These are phyloP conservation scores for Leptocoma aspasia DNA, from an alignment of 2,113 vertebrate species.

Conservation along the genomic window DNA sequence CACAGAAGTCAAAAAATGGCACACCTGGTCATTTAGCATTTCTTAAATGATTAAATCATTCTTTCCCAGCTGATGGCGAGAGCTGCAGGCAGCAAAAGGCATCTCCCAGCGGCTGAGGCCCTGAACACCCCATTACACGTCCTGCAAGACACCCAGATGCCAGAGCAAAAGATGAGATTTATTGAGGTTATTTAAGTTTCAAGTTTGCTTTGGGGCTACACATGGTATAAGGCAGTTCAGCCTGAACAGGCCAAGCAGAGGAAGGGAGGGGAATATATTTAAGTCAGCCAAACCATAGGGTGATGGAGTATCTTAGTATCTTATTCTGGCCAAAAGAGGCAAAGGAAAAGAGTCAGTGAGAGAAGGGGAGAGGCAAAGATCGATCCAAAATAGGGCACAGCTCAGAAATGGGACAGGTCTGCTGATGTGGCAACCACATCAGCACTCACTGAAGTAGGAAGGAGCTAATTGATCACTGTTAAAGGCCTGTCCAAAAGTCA, in stretches of 20 bases:
- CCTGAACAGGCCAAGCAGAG: background rate
- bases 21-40: background rate
- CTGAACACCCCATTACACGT: background rate
- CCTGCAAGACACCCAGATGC: background rate
- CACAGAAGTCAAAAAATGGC: slow-evolving; percentile 6
- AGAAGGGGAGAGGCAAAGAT: background rate
- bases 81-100: background rate
- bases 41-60: slow-evolving; percentile 29
- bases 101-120: background rate
- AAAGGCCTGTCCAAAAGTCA: background rate
- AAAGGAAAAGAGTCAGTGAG: background rate
- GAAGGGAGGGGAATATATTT: background rate
- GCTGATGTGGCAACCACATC: background rate
- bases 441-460: background rate
- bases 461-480: background rate
- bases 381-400: background rate
- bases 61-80: background rate
- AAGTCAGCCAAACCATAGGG: background rate
- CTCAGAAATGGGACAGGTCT: background rate
- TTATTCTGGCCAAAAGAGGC: background rate
- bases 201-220: background rate
- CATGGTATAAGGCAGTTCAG: background rate
- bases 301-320: background rate
- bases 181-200: background rate
- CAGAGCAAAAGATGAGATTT: background rate